A percentile compares a stretch with the other conserved stretches of the same genome.
Evolutionary conservation across 2,113 vertebrate genomes (phyloP).

Genomic region (Pseudorectes ferrugineus): DNA sequence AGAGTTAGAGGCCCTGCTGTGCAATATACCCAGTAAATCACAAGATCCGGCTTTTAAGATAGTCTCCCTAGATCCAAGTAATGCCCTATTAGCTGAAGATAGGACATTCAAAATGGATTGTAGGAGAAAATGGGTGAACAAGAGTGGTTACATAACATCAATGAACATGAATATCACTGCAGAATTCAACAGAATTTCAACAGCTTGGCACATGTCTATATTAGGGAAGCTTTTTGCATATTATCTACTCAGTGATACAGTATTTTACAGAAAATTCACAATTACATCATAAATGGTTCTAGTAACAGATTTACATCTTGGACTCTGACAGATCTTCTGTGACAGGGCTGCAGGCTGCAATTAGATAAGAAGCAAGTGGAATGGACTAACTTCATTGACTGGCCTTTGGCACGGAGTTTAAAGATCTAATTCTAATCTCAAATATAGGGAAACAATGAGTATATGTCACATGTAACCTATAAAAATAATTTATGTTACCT

Average conservation of each 20-base stretch:
- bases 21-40: not conserved
- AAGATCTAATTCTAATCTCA: not conserved
- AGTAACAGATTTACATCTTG: not conserved
- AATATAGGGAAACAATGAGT: not conserved
- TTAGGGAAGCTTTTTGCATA: not conserved
- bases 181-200: not conserved
- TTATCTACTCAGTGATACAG: not conserved
- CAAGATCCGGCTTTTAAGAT: not conserved
- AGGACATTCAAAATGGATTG: not conserved
- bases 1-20: not conserved
- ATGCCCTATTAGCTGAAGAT: not conserved
- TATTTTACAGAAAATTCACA: not conserved
- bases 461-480: not conserved
- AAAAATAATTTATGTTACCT: not conserved
- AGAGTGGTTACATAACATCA: not conserved
- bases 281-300: not conserved
- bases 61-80: not conserved
- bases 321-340: not conserved
- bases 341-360: not conserved
- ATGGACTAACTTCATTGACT: not conserved
- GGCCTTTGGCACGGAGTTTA: not conserved
- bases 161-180: not conserved
- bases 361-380: not conserved
- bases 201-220: not conserved
- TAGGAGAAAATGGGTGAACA: not conserved